phyloP scores from a whole-genome alignment of 2,113 vertebrate species.

The Dipodomys merriami region DNA sequence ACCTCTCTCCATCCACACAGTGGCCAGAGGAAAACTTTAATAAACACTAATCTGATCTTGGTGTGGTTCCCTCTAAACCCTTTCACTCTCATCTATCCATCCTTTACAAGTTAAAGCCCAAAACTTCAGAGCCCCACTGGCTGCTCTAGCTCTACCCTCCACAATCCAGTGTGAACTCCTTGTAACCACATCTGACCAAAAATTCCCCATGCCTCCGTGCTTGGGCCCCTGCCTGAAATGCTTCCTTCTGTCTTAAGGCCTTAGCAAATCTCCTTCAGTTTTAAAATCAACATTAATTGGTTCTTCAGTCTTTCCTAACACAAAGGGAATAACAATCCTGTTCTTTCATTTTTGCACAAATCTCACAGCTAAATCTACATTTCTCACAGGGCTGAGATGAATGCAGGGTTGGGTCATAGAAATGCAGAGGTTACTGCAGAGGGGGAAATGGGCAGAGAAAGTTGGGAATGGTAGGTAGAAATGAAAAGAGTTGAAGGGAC shows the following conservation, averaged over 20 bases:
- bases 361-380: not conserved
- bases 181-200: rapidly evolving
- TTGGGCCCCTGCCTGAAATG: not conserved
- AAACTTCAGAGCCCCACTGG: not conserved
- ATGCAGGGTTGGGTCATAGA: too few relatives aligned
- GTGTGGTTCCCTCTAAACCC: not conserved
- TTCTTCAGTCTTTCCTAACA: not conserved
- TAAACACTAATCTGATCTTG: not conserved
- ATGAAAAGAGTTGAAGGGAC: not conserved
- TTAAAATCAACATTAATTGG: not conserved
- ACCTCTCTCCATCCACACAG: not conserved
- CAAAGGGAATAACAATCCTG: too few relatives aligned
- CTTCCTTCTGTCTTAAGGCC: not conserved
- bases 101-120: not conserved
- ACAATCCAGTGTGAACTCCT: not conserved
- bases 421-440: not conserved
- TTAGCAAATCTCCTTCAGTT: not conserved
- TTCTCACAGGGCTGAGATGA: rapidly evolving
- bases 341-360: not conserved
- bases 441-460: not conserved
- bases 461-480: not conserved
- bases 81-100: too few relatives aligned
- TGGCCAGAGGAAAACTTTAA: not conserved
- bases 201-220: rapidly evolving
- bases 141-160: not conserved